A percentile compares a stretch with the other conserved stretches of the same genome.
These are phyloP conservation scores for Drosophila mayri DNA, from an alignment of 1,140 invertebrate species.

Conservation along the genomic window DNA sequence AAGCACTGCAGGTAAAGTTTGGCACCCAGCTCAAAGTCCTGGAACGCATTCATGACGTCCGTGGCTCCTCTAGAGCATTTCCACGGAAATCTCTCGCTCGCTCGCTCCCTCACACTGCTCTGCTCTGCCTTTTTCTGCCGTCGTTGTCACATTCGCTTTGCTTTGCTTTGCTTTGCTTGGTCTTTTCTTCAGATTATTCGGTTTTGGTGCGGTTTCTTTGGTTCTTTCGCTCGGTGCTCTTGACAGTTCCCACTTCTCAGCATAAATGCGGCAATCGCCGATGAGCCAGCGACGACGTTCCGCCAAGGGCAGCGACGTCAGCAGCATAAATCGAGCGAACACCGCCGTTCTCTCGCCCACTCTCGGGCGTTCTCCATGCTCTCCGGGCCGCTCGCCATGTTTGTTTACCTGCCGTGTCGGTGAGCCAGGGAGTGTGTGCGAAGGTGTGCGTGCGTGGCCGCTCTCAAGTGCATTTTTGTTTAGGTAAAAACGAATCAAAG, in stretches of 20 bases:
- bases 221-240: slow-evolving; percentile 47
- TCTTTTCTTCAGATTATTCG: slow-evolving; percentile 55
- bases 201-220: slow-evolving; percentile 18
- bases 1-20: slow-evolving; percentile 84
- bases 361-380: slow-evolving; percentile 20
- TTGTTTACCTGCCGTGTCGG: slow-evolving; percentile 74
- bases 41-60: slow-evolving; percentile 77
- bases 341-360: slow-evolving; percentile 33
- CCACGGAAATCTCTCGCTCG: slow-evolving; percentile 37
- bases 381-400: slow-evolving; percentile 56
- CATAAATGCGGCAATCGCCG: slow-evolving; percentile 66
- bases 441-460: slow-evolving; percentile 32
- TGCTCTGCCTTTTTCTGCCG: slow-evolving; percentile 76
- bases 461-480: slow-evolving; percentile 82
- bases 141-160: slow-evolving; percentile 80
- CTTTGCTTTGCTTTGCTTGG: slow-evolving; percentile 68
- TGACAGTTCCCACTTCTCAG: slow-evolving; percentile 74
- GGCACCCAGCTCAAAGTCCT: slow-evolving; percentile 80
- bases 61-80: slow-evolving; percentile 39
- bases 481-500: slow-evolving; percentile 81
- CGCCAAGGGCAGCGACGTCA: slow-evolving; percentile 57
- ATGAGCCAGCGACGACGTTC: slow-evolving; percentile 52
- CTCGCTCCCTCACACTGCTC: slow-evolving; percentile 68
- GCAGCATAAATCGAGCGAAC: slow-evolving; percentile 67
- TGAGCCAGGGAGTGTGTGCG: slow-evolving; percentile 16